Conservation (phyloP, 2,797 vertebrate species). For the Chelon auratus region DNA sequence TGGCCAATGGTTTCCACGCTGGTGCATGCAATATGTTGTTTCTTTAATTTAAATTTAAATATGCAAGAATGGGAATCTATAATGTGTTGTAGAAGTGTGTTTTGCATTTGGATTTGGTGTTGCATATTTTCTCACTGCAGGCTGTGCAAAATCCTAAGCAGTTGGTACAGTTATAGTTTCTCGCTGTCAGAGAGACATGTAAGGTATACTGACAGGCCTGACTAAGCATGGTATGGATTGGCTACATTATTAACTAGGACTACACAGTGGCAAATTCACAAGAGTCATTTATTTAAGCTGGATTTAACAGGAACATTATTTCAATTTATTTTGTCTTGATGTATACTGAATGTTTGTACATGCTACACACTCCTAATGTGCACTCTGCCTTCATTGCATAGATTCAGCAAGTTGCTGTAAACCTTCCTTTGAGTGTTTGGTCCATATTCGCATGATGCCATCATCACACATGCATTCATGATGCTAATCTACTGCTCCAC, state of each 20-base stretch:
- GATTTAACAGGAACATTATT: slow-evolving; percentile 5
- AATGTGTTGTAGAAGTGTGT: not conserved
- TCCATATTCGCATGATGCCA: too few relatives aligned
- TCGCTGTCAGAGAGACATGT: slow-evolving; percentile 5
- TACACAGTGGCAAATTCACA: slow-evolving; percentile 14
- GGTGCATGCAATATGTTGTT: too few relatives aligned
- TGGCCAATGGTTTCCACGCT: too few relatives aligned
- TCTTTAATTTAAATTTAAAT: too few relatives aligned
- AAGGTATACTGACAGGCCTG: slow-evolving; percentile 1
- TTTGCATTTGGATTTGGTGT: too few relatives aligned
- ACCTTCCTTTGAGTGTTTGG: too few relatives aligned
- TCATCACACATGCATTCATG: too few relatives aligned
- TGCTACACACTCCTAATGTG: not conserved
- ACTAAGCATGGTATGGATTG: slow-evolving; percentile 24
- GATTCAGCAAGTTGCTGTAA: too few relatives aligned
- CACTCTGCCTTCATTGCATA: too few relatives aligned
- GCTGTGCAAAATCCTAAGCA: not conserved
- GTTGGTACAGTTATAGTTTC: not conserved
- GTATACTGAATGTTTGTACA: not conserved
- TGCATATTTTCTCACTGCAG: not conserved
- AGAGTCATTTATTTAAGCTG: not conserved
- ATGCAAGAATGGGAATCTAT: too few relatives aligned
- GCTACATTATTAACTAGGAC: slow-evolving; percentile 50
- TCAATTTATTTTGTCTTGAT: slow-evolving; percentile 12
- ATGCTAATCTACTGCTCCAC: too few relatives aligned